Conservation (phyloP, 92 coral and sea anemone species). For the Porites cylindrica region DNA sequence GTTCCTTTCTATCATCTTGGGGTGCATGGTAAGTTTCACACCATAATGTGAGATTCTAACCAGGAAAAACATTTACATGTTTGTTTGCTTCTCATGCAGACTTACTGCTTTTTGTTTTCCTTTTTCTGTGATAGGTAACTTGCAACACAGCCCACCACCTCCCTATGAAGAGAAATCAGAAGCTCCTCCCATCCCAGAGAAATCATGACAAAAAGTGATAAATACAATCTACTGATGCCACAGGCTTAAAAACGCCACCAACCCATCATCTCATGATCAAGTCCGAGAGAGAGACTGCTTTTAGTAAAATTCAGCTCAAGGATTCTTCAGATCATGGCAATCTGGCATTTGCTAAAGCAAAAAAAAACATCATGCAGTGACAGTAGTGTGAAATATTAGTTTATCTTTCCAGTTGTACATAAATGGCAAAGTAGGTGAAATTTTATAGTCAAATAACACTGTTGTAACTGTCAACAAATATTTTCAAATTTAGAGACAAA, state of each 20-base stretch:
- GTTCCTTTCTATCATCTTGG: conserved; percentile 68
- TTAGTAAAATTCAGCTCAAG: background rate
- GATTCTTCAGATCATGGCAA: background rate
- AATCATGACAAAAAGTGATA: conserved; percentile 1
- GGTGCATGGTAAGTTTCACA: conserved; percentile 58
- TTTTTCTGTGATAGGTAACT: background rate
- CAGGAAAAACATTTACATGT: too few species aligned
- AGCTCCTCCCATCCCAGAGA: background rate
- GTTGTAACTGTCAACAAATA: background rate
- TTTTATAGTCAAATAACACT: background rate
- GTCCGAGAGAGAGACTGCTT: background rate
- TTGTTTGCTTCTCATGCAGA: too few species aligned
- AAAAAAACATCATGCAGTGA: too few species aligned
- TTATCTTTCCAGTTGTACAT: background rate
- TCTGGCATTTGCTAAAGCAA: background rate
- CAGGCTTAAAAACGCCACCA: background rate
- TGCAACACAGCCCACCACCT: conserved; percentile 46
- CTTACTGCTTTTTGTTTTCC: background rate
- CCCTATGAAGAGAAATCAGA: conserved; percentile 34
- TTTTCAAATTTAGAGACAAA: background rate
- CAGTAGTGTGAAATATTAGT: background rate
- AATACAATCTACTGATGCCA: background rate
- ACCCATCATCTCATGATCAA: background rate
- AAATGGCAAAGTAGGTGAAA: background rate
- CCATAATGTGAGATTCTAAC: too few species aligned